Evolutionary conservation across 2,888 invertebrate genomes (phyloP).

Genomic region (Phaedon cochleariae): DNA sequence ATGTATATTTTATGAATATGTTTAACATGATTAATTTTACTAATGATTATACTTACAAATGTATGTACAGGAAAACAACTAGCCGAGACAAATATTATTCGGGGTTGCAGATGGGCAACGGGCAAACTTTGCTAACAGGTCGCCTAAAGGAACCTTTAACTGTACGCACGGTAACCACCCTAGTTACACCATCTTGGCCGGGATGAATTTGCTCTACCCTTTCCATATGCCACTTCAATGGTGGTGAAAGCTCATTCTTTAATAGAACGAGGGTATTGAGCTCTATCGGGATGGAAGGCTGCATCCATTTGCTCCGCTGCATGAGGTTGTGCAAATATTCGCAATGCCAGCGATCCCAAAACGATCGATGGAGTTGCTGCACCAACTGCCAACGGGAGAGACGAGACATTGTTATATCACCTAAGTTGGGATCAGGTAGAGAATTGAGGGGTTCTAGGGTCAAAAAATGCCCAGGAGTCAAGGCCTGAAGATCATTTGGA

Average conservation of each 20-base stretch:
- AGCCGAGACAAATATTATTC: too few relatives aligned
- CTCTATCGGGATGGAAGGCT: not conserved
- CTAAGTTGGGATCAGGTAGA: constrained; percentile 5
- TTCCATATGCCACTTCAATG: not conserved
- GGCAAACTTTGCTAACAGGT: not conserved
- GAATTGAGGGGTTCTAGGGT: constrained; percentile 2
- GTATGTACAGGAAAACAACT: too few relatives aligned
- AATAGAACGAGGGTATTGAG: not conserved
- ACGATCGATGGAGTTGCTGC: constrained; percentile 7
- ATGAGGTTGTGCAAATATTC: not conserved
- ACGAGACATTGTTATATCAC: not conserved
- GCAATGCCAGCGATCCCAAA: not conserved
- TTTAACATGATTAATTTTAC: too few relatives aligned
- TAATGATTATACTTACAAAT: too few relatives aligned
- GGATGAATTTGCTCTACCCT: constrained; percentile 5
- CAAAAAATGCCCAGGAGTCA: constrained; percentile 6
- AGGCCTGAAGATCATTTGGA: not conserved
- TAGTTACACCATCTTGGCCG: not conserved
- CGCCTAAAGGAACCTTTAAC: not conserved
- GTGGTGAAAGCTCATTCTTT: constrained; percentile 3
- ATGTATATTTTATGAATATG: too few relatives aligned
- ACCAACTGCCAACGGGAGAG: constrained; percentile 9
- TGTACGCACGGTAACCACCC: not conserved
- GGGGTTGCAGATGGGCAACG: not conserved
- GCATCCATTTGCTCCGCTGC: not conserved